Conservation (phyloP, 2,797 vertebrate species). For the Masticophis lateralis region DNA sequence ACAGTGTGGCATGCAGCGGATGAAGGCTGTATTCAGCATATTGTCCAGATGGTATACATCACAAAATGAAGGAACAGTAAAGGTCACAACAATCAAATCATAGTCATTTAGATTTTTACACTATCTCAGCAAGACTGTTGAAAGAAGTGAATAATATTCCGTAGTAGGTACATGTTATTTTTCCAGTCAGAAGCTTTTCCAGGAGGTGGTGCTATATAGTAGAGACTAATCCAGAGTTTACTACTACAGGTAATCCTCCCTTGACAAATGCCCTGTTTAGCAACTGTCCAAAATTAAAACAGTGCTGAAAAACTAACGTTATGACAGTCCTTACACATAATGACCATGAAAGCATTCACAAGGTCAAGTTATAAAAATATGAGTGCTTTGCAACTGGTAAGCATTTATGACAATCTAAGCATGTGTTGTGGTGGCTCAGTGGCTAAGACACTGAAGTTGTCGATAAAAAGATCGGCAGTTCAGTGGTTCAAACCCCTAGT, state of each 20-base stretch:
- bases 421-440: no score
- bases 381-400: not conserved
- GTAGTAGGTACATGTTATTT: not conserved
- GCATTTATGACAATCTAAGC: not conserved
- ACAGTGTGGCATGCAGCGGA: not conserved
- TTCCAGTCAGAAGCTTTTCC: not conserved
- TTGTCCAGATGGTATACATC: constrained; percentile 3
- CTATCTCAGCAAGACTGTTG: constrained; percentile 1
- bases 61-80: constrained; percentile 20
- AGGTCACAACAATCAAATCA: constrained; percentile 9
- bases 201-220: not conserved
- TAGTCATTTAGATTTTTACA: not conserved
- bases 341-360: not conserved
- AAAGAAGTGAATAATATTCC: not conserved
- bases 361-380: not conserved
- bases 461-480: no score
- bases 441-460: no score
- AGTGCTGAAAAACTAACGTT: not conserved
- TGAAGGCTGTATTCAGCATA: constrained; percentile 20
- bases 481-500: no score
- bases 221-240: not conserved
- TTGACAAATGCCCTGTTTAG: not conserved
- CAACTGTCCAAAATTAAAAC: not conserved
- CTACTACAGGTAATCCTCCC: not conserved
- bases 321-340: not conserved